Conservation (phyloP, 2,113 vertebrate genomes). For the Glareola pratincola region DNA sequence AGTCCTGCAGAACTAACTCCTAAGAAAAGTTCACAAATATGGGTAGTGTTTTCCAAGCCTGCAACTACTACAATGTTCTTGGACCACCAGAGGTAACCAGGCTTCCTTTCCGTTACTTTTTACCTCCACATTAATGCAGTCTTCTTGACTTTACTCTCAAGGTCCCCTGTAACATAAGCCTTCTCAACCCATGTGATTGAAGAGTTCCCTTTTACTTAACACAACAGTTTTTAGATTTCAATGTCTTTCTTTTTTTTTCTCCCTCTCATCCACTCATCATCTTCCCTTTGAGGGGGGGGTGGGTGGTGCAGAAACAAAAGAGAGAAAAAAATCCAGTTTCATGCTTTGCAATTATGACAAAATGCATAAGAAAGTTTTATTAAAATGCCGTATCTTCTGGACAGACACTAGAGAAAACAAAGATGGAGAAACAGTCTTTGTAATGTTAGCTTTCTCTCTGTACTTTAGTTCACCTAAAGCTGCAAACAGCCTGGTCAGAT, state of each 20-base stretch:
- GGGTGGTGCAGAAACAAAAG: neutral
- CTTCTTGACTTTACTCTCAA: neutral
- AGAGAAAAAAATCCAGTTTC: neutral
- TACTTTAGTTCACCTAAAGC: neutral
- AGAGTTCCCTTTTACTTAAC: neutral
- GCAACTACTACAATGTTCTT: neutral
- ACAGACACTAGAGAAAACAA: neutral
- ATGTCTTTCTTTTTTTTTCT: neutral
- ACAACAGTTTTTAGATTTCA: neutral
- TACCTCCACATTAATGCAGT: neutral
- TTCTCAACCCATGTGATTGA: neutral
- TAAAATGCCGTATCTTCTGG: neutral
- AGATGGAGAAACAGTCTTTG: neutral
- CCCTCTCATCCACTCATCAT: neutral
- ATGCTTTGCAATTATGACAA: neutral
- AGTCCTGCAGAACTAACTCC: neutral
- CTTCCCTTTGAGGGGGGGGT: neutral
- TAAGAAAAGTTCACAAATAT: neutral
- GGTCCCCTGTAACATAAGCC: neutral
- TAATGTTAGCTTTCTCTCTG: neutral
- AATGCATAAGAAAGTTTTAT: neutral
- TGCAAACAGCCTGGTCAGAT: neutral
- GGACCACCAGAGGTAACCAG: neutral
- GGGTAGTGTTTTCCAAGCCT: neutral
- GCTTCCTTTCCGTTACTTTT: neutral